Percentiles rank a stretch among this genome's conserved stretches.
These are phyloP conservation scores for Chromis chromis DNA, from an alignment of 2,797 vertebrate genomes.

Conservation along the genomic window DNA sequence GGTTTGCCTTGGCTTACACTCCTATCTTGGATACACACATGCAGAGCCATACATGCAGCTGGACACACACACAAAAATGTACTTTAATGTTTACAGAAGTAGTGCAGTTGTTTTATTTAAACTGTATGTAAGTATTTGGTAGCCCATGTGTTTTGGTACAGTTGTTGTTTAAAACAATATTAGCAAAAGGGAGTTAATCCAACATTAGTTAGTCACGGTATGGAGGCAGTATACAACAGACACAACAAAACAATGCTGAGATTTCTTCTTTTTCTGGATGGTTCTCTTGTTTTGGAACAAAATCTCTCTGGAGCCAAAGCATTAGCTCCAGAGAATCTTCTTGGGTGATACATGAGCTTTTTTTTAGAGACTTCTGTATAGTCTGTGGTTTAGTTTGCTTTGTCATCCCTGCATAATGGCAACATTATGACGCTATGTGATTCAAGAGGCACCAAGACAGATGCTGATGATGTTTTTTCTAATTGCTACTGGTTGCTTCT, in stretches of 20 bases:
- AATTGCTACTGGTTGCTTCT: slow-evolving; percentile 15
- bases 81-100: not conserved
- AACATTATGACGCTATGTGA: slow-evolving; percentile 18
- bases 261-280: not conserved
- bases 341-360: slow-evolving; percentile 1
- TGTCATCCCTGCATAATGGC: not conserved
- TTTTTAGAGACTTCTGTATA: not conserved
- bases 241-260: not conserved
- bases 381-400: not conserved
- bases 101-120: not conserved
- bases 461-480: slow-evolving; percentile 10
- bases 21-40: slow-evolving; percentile 15
- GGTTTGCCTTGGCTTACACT: slow-evolving; percentile 42
- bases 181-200: not conserved
- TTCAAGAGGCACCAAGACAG: not conserved
- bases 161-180: slow-evolving; percentile 2
- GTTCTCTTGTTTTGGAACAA: not conserved
- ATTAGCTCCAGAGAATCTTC: not conserved
- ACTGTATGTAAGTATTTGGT: not conserved
- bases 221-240: not conserved
- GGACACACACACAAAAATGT: not conserved
- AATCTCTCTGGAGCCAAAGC: not conserved
- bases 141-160: not conserved
- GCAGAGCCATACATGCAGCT: not conserved
- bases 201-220: not conserved